These are phyloP conservation scores for Pantherophis alleghaniensis DNA, from an alignment of 2,797 vertebrate species.

Conservation along the genomic window DNA sequence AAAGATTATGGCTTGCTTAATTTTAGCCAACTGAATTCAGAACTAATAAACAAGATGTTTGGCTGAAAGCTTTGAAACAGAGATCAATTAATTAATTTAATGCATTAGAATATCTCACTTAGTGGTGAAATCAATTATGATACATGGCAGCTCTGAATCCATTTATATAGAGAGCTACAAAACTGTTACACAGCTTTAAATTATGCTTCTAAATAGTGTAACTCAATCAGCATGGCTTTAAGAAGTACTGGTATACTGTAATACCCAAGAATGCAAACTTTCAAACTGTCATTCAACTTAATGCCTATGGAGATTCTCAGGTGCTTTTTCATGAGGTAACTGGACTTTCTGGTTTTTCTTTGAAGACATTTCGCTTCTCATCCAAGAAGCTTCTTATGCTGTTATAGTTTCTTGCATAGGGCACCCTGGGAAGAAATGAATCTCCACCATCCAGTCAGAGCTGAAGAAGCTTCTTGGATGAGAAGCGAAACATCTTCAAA, in stretches of 20 bases:
- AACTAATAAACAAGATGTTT: not conserved
- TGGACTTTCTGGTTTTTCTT: no score
- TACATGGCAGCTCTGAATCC: not conserved
- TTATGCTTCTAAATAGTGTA: not conserved
- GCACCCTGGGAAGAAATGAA: no score
- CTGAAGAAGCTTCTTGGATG: no score
- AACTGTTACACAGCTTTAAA: not conserved
- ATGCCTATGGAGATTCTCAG: no score
- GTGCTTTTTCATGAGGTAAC: no score
- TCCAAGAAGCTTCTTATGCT: no score
- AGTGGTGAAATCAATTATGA: not conserved
- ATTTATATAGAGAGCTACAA: not conserved
- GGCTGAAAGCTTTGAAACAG: not conserved
- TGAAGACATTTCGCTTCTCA: no score
- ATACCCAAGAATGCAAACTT: not conserved
- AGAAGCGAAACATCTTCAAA: no score
- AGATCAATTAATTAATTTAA: conserved; percentile 24
- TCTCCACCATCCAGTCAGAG: no score
- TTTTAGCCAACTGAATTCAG: not conserved
- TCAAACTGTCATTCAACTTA: not conserved
- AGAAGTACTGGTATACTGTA: not conserved
- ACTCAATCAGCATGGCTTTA: not conserved
- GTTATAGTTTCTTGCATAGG: no score
- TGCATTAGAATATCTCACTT: not conserved
- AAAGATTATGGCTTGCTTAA: not conserved